Evolutionary conservation across 2,888 invertebrate genomes (phyloP), one percentile per base, ranked within the genome.

Genomic region (Drosophila nr. fundita): DNA sequence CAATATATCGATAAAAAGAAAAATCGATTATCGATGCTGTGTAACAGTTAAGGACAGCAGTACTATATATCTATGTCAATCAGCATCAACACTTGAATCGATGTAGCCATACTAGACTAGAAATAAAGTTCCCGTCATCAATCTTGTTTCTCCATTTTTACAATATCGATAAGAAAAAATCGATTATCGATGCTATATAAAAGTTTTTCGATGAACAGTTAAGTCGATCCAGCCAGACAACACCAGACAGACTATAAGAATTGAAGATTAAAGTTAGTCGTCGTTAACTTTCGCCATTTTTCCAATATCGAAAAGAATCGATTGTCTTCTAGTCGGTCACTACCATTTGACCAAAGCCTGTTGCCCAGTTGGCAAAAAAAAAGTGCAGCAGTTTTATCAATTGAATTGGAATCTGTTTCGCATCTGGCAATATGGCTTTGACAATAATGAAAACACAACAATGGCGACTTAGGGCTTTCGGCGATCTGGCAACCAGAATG

Each of bases 401-500:
- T 83, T 76, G 82, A 77, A 59, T 73, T 68, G 68, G 45, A 40
- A 73, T 69, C 73, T 62, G 21, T 24, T 64, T 68, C 48, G 15
- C 21, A 55, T 45, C 67, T 32, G 66, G 52, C 66, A 38, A 55
- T 29, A 52, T 55, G 53, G 57, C 63, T 70, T 74, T 67, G 73
- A 79, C 79, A 76, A 76, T 66, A 75, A 54, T 32, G 18, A 30
- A 38, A 24, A n/a, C 48, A 78, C 60, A 58, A 63, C 65, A 66
- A 67, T 69, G 49, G 21, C 70, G 68, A 72, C 85, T 70, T 75
- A 87, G 86, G 86, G 86, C 83, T 76, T 73, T 67, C 72, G 65
- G 68, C 68, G 42, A 36, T 52, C 40, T 54, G 62, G 50, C 52
- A 59, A 29, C 30, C 29, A n/a, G 45, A 45, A 24, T 15, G 45